A percentile compares a stretch with the other conserved stretches of the same genome.
Conservation (phyloP, 1,140 invertebrate genomes). For the Ganaspis sp. region DNA sequence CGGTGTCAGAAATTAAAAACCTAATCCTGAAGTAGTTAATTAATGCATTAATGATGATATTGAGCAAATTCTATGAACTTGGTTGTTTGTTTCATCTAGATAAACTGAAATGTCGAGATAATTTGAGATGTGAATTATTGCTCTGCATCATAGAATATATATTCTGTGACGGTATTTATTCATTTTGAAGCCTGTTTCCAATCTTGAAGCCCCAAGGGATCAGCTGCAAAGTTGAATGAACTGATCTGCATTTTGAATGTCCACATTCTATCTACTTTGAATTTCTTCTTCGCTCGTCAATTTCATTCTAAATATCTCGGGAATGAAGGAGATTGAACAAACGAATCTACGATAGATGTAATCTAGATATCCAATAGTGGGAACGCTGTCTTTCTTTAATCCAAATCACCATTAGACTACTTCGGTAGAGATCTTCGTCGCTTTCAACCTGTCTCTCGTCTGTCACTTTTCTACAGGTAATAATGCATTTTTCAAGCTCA, state of each 20-base stretch:
- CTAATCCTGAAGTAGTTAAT: too few relatives aligned
- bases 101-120: slow-evolving; percentile 40
- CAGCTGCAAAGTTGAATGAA: not conserved
- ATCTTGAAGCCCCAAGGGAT: not conserved
- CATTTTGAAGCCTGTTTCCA: slow-evolving; percentile 25
- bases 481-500: not conserved
- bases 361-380: not conserved
- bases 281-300: slow-evolving; percentile 5
- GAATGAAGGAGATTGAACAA: not conserved
- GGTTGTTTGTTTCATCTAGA: slow-evolving; percentile 1
- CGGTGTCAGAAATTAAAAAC: too few relatives aligned
- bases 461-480: slow-evolving; percentile 5
- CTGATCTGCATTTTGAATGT: slow-evolving; percentile 9
- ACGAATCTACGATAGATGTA: not conserved
- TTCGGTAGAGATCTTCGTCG: not conserved
- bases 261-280: not conserved
- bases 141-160: slow-evolving; percentile 30
- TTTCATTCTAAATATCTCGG: slow-evolving; percentile 18
- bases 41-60: too few relatives aligned
- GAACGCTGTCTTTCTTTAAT: not conserved
- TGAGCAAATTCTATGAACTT: too few relatives aligned
- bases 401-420: slow-evolving; percentile 8
- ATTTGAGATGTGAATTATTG: slow-evolving; percentile 32
- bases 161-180: not conserved
- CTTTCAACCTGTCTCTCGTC: slow-evolving; percentile 11